These are phyloP conservation scores for Coreius guichenoti DNA, from an alignment of 2,797 vertebrate genomes.

Conservation along the genomic window DNA sequence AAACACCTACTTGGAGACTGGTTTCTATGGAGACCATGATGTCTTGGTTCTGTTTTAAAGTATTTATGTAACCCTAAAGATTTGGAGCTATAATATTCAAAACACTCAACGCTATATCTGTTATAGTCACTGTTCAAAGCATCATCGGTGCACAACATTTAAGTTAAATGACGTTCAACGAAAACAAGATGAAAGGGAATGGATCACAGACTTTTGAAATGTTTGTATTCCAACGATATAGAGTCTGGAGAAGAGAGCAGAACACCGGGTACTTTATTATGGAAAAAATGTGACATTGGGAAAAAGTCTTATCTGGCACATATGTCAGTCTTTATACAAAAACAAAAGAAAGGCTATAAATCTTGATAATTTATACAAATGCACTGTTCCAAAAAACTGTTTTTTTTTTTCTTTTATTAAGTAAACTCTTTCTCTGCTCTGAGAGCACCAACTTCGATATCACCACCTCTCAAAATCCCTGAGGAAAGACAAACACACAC, in stretches of 20 bases:
- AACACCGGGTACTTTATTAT: slow-evolving; percentile 92
- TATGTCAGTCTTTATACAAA: slow-evolving; percentile 89
- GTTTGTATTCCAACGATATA: slow-evolving; percentile 44
- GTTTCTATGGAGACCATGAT: slow-evolving; percentile 41
- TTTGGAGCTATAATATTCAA: neutral
- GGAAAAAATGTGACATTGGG: slow-evolving; percentile 84
- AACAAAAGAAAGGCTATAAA: slow-evolving; percentile 94
- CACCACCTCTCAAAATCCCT: slow-evolving; percentile 91
- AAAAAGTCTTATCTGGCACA: slow-evolving; percentile 87
- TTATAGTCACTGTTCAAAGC: slow-evolving; percentile 5
- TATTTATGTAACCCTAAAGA: slow-evolving; percentile 25
- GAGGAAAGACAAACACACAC: slow-evolving; percentile 91
- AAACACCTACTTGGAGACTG: neutral
- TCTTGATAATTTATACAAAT: slow-evolving; percentile 99
- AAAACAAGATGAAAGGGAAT: slow-evolving; percentile 20
- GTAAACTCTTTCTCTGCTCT: slow-evolving; percentile 92
- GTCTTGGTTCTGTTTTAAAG: slow-evolving; percentile 11
- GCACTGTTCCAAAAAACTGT: slow-evolving; percentile 93
- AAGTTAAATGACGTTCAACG: neutral
- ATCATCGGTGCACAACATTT: neutral
- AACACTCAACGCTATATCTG: neutral
- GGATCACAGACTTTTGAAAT: neutral
- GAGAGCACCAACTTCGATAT: slow-evolving; percentile 87
- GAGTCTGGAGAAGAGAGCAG: slow-evolving; percentile 64
- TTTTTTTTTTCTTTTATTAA: slow-evolving; percentile 86